A percentile compares a stretch with the other conserved stretches of the same genome.
phyloP scores from a whole-genome alignment of 2,113 vertebrate genomes.

The Rhinolophus ferrumequinum region DNA sequence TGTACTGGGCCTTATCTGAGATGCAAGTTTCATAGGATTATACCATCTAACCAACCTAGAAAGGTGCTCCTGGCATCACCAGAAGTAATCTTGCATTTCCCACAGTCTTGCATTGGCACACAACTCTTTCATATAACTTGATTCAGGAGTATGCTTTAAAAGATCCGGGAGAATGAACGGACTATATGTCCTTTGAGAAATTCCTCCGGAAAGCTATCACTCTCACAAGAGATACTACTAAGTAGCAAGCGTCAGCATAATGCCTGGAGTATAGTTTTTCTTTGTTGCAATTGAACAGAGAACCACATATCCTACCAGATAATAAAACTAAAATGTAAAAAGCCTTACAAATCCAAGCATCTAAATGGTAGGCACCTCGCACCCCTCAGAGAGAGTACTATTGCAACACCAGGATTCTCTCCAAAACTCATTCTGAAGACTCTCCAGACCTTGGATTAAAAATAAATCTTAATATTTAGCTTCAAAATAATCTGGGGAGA shows the following conservation, averaged over 20 bases:
- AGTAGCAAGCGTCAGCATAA: neutral
- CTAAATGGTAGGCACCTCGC: neutral
- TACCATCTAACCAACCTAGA: neutral
- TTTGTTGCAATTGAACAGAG: neutral
- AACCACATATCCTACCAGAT: neutral
- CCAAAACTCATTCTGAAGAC: neutral
- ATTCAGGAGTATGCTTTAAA: neutral
- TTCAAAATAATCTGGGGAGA: neutral
- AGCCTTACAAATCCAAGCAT: neutral
- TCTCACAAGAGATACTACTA: neutral
- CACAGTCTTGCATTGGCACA: too few relatives aligned
- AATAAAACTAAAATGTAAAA: neutral
- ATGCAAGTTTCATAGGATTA: neutral
- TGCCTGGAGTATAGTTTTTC: neutral
- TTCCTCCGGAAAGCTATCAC: neutral
- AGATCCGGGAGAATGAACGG: neutral
- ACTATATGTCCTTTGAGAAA: neutral
- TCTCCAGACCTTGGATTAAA: neutral
- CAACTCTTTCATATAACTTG: neutral
- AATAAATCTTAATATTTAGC: neutral
- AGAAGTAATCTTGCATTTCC: neutral
- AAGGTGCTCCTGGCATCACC: neutral
- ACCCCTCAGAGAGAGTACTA: neutral
- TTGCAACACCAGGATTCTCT: neutral
- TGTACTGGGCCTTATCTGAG: neutral